These are phyloP conservation scores for Xanthorhoe spadicearia DNA, from an alignment of 2,888 invertebrate species.

Conservation along the genomic window DNA sequence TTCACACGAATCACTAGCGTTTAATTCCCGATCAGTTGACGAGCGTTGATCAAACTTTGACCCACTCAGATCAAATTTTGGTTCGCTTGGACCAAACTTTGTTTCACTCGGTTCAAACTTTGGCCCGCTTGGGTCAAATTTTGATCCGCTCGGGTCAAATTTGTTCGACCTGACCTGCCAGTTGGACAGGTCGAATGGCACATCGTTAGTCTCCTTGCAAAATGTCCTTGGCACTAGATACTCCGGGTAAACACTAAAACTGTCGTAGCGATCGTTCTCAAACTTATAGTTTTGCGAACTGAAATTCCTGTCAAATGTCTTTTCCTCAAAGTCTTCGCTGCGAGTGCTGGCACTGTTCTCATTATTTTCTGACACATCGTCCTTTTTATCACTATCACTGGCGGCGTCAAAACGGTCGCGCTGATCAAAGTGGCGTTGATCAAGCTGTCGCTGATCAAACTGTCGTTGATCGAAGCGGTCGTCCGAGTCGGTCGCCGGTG, in stretches of 20 bases:
- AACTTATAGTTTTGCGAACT: conserved; percentile 35
- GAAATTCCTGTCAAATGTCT: conserved; percentile 40
- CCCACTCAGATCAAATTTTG: conserved; percentile 44
- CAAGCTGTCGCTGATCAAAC: conserved; percentile 32
- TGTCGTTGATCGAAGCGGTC: conserved; percentile 27
- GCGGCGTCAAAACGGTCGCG: conserved; percentile 44
- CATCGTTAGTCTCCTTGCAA: conserved; percentile 59
- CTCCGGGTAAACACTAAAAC: conserved; percentile 50
- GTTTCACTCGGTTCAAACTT: conserved; percentile 47
- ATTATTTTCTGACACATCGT: conserved; percentile 44
- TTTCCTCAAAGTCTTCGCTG: conserved; percentile 45
- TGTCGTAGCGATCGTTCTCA: conserved; percentile 43
- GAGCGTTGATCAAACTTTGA: conserved; percentile 49
- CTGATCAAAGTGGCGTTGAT: conserved; percentile 31
- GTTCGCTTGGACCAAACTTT: conserved; percentile 44
- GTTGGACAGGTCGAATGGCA: conserved; percentile 75
- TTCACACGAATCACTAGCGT: conserved; percentile 55
- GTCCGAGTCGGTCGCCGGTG: conserved; percentile 52
- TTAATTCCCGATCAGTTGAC: conserved; percentile 44
- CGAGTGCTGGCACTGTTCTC: conserved; percentile 48
- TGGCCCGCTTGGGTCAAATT: conserved; percentile 45
- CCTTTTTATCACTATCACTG: conserved; percentile 50
- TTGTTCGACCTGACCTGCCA: conserved; percentile 56
- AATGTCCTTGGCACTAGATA: conserved; percentile 50
- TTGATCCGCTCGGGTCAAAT: conserved; percentile 41